Evolutionary conservation across 2,113 vertebrate genomes (phyloP).

Genomic region (Erinaceus europaeus): DNA sequence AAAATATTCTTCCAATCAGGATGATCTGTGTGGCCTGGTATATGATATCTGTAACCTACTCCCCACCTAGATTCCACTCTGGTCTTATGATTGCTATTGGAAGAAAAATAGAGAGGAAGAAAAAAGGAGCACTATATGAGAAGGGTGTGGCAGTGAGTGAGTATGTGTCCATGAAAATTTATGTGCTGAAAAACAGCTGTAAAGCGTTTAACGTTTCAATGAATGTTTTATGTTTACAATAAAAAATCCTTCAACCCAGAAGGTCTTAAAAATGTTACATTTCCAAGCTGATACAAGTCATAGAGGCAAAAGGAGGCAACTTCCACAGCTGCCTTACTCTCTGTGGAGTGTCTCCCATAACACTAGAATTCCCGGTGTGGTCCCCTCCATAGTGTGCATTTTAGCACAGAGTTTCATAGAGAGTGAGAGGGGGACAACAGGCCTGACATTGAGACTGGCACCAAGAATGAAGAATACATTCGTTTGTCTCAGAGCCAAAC

Average conservation of each 20-base stretch:
- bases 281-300: constrained; percentile 74
- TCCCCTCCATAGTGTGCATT: neutral
- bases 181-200: constrained; percentile 83
- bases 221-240: constrained; percentile 86
- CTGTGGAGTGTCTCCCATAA: neutral
- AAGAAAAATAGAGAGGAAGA: neutral
- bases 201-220: constrained; percentile 86
- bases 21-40: neutral
- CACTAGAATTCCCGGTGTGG: neutral
- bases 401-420: neutral
- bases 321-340: neutral
- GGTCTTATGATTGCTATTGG: constrained; percentile 44
- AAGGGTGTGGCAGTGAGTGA: constrained; percentile 33
- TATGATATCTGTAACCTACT: neutral
- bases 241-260: constrained; percentile 81
- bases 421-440: neutral
- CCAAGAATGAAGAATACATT: neutral
- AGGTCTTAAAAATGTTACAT: constrained; percentile 81
- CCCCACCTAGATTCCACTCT: neutral
- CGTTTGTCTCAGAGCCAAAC: constrained; percentile 22
- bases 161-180: constrained; percentile 80
- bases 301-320: constrained; percentile 54
- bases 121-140: constrained; percentile 61
- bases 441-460: neutral
- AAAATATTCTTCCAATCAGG: neutral